A percentile compares a stretch with the other conserved stretches of the same genome.
Evolutionary conservation across 2,797 vertebrate species (phyloP).

Genomic region (Acipenser transmontanus): DNA sequence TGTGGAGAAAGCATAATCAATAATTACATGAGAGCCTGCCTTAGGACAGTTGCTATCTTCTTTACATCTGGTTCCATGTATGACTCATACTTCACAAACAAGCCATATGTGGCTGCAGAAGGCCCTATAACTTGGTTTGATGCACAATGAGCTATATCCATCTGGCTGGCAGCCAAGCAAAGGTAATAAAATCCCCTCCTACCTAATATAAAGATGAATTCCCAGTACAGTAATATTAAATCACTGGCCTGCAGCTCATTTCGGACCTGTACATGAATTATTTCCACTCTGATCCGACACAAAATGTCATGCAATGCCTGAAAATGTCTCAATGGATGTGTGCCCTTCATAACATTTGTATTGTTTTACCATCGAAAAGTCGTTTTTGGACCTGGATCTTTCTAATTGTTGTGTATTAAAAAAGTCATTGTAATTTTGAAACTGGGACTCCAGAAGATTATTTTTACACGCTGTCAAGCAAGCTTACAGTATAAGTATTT

Average conservation of each 20-base stretch:
- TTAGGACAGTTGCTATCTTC: constrained; percentile 44
- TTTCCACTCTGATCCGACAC: neutral
- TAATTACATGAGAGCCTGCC: constrained; percentile 34
- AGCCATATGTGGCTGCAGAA: constrained; percentile 51
- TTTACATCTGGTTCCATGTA: constrained; percentile 60
- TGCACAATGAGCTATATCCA: constrained; percentile 41
- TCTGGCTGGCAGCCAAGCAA: constrained; percentile 40
- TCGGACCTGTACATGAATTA: neutral
- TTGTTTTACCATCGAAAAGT: too few species aligned
- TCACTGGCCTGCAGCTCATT: constrained; percentile 34
- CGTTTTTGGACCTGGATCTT: too few species aligned
- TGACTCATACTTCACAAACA: constrained; percentile 56
- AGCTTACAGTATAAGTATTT: too few species aligned
- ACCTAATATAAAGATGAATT: constrained; percentile 48
- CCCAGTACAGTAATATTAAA: constrained; percentile 46
- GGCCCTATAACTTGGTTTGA: constrained; percentile 41
- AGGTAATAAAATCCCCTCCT: constrained; percentile 45
- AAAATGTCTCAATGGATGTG: too few species aligned
- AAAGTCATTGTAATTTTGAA: too few species aligned
- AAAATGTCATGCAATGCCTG: neutral
- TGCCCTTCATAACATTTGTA: too few species aligned
- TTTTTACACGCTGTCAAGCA: too few species aligned
- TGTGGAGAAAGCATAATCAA: constrained; percentile 31
- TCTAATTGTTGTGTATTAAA: too few species aligned
- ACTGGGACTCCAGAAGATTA: too few species aligned